Percentiles rank a stretch among this genome's conserved stretches.
These are phyloP conservation scores for Cataglyphis livida DNA, from an alignment of 2,888 invertebrate genomes.

Conservation along the genomic window DNA sequence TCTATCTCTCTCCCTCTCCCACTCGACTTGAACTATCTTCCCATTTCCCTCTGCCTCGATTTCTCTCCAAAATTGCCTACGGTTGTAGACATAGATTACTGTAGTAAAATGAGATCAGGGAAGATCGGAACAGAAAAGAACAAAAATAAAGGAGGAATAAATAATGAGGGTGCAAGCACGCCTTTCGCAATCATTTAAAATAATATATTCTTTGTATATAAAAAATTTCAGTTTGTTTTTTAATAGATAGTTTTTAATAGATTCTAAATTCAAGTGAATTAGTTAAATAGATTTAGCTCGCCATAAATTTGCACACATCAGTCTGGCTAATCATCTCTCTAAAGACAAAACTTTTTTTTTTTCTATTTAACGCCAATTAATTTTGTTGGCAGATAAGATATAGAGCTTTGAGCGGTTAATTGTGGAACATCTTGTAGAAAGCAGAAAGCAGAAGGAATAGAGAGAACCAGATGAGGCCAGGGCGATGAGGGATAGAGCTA, in stretches of 20 bases:
- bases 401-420: not conserved
- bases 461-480: constrained; percentile 55
- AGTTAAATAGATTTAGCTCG: not conserved
- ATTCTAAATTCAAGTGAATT: not conserved
- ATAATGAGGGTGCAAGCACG: not conserved
- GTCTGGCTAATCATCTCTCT: not conserved
- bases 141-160: not conserved
- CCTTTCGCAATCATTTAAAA: not conserved
- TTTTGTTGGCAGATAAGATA: not conserved
- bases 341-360: not conserved
- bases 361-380: not conserved
- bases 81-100: constrained; percentile 18
- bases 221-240: not conserved
- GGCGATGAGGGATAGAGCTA: constrained; percentile 60
- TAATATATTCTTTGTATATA: not conserved
- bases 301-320: not conserved
- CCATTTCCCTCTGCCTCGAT: constrained; percentile 14
- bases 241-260: not conserved
- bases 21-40: not conserved
- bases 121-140: constrained; percentile 43
- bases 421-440: constrained; percentile 14
- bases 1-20: not conserved
- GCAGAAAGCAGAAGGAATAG: constrained; percentile 23
- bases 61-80: constrained; percentile 20
- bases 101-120: constrained; percentile 49